These are phyloP conservation scores for Cheilosia soror DNA, from an alignment of 2,888 invertebrate species.

Conservation along the genomic window DNA sequence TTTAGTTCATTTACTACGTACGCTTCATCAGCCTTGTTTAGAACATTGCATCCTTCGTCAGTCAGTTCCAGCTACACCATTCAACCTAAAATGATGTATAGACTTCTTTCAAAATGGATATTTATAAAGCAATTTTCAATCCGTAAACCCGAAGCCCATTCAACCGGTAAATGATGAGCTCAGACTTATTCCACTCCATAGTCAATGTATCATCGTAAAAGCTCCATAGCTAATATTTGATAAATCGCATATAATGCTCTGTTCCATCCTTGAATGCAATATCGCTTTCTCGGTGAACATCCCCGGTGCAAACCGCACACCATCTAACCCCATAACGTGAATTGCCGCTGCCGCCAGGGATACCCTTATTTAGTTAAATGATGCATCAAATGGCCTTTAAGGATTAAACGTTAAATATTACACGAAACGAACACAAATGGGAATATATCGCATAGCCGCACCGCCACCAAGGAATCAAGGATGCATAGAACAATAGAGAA, in stretches of 20 bases:
- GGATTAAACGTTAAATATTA: conserved; percentile 75
- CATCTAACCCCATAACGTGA: background rate
- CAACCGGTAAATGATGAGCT: conserved; percentile 18
- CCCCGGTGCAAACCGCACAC: conserved; percentile 30
- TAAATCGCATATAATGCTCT: conserved; percentile 24
- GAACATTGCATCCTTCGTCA: too few species aligned
- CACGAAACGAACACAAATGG: conserved; percentile 54
- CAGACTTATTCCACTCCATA: background rate
- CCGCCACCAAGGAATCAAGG: conserved; percentile 25
- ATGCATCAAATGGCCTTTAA: conserved; percentile 75
- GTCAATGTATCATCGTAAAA: conserved; percentile 47
- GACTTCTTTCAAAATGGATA: too few species aligned
- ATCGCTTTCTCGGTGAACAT: background rate
- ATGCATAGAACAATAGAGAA: conserved; percentile 36
- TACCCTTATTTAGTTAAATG: conserved; percentile 64
- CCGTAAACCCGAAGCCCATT: conserved; percentile 1
- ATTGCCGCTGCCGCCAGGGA: background rate
- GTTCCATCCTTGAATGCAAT: conserved; percentile 20
- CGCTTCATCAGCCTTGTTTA: too few species aligned
- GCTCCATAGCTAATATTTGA: conserved; percentile 74
- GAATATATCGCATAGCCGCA: conserved; percentile 55
- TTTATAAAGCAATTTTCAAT: too few species aligned
- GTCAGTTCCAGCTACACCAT: too few species aligned
- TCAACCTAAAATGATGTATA: too few species aligned
- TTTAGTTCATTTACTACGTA: too few species aligned